phyloP scores from a whole-genome alignment of 2,888 invertebrate species.

The Eristalis pertinax region DNA sequence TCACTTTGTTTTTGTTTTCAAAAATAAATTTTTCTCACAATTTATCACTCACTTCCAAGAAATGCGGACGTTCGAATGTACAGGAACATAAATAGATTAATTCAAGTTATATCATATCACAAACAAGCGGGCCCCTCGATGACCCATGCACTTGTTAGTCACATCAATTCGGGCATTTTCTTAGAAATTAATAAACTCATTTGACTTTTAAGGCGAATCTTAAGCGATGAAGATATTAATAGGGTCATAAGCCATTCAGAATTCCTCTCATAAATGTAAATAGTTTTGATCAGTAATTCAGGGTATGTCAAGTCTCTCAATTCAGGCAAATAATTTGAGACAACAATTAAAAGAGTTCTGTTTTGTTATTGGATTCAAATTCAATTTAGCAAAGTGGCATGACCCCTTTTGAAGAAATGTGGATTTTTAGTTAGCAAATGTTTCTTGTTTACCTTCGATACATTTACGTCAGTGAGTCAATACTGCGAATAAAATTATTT shows the following conservation, averaged over 20 bases:
- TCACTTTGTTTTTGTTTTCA: not conserved
- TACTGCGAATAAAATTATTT: not conserved
- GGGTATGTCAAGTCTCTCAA: no score
- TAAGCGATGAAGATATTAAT: not conserved
- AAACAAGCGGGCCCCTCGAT: not conserved
- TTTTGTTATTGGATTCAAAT: no score
- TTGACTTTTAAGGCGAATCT: not conserved
- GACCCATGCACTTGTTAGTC: slow-evolving; percentile 6
- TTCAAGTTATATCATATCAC: not conserved
- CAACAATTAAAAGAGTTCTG: no score
- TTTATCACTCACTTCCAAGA: not conserved
- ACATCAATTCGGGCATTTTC: not conserved
- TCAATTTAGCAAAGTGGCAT: not conserved
- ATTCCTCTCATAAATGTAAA: no score
- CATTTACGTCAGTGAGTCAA: not conserved
- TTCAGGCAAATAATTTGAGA: no score
- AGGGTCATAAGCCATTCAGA: not conserved
- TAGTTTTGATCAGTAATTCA: no score
- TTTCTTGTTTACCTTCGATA: not conserved
- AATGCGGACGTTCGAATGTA: not conserved
- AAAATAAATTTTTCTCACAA: not conserved
- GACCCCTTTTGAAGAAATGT: not conserved
- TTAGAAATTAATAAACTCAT: not conserved
- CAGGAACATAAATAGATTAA: not conserved
- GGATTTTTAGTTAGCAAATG: not conserved